Evolutionary conservation across 2,888 invertebrate genomes (phyloP), one percentile per base, ranked within the genome.

Genomic region (Glyphotaelius pellucidus): DNA sequence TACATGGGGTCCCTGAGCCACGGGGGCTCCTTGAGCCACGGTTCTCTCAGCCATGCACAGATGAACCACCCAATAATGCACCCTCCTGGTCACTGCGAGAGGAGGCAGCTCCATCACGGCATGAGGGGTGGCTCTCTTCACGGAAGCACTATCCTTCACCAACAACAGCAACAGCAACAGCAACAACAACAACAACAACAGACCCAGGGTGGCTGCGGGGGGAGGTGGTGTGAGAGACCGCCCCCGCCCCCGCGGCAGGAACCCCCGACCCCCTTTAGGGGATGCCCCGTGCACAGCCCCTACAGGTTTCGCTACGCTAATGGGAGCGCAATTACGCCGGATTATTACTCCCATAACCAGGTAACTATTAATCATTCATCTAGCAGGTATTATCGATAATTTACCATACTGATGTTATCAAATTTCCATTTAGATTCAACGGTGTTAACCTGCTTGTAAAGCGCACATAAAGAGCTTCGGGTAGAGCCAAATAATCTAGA

Each of bases 221-320:
- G 88, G 25, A 35, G 92, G 38, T 93, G 93, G 93, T 93, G 93
- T 89, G 93, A 93, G 32, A 52, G 93, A 19, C 89, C 93, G 11
- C 93, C 92, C 11, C 92, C 93, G 11, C 92, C 92, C 35, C 92
- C 90, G 47, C 90, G 90, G 80, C 90, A 91, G 90, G 92, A 92
- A 32, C 92, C 92, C 0, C 92, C 93, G n/a, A 81, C 92, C 35
- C 92, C 93, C 19, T 93, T 93, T 84, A 89, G 93, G 31, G 92
- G 92, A 38, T 97, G 97, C 94, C 97, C 97, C 91, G 96, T 97
- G 93, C 97, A 97, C 95, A 97, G 97, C 94, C 97, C 97, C 31
- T 97, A 96, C 94, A 95, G 97, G 92, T 97, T 96, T 94, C 95
- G 96, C 93, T 96, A 95, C 94, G 95, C 96, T 12, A 94, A 93